A percentile compares a stretch with the other conserved stretches of the same genome.
Evolutionary conservation across 2,113 vertebrate species (phyloP).

Genomic region (Myrmecophaga tridactyla): DNA sequence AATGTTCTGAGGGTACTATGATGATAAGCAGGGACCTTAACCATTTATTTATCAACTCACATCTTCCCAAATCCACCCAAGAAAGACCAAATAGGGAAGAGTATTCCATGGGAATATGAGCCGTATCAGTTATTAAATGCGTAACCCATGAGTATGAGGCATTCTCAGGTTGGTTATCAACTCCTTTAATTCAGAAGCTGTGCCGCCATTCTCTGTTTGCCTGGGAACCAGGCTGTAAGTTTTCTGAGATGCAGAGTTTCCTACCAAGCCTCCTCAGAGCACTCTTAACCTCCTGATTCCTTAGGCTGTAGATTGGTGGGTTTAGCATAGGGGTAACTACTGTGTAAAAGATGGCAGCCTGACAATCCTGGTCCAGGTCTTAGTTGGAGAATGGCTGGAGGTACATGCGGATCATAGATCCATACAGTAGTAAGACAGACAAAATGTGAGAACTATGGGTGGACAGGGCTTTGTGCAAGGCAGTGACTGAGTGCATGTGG

Average conservation of each 20-base stretch:
- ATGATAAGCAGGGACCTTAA: background rate
- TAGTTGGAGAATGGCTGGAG: constrained; percentile 63
- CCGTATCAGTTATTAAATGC: background rate
- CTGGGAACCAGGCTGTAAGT: background rate
- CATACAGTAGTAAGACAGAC: constrained; percentile 68
- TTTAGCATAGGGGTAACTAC: constrained; percentile 68
- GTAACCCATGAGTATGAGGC: background rate
- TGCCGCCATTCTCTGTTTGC: background rate
- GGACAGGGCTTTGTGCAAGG: constrained; percentile 69
- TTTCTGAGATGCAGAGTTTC: background rate
- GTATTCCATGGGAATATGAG: background rate
- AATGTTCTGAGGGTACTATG: background rate
- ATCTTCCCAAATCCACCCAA: background rate
- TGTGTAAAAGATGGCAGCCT: constrained; percentile 74
- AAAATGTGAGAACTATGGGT: constrained; percentile 73
- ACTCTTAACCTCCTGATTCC: constrained; percentile 69
- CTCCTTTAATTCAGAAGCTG: background rate
- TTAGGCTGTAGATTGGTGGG: constrained; percentile 70
- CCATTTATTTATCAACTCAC: background rate
- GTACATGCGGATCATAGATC: constrained; percentile 69
- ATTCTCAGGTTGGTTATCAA: background rate
- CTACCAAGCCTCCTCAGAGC: constrained; percentile 43
- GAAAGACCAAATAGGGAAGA: background rate
- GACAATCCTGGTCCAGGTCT: constrained; percentile 53
- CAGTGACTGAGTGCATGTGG: constrained; percentile 36